phyloP scores from a whole-genome alignment of 2,113 vertebrate species.

The Sialia sialis region DNA sequence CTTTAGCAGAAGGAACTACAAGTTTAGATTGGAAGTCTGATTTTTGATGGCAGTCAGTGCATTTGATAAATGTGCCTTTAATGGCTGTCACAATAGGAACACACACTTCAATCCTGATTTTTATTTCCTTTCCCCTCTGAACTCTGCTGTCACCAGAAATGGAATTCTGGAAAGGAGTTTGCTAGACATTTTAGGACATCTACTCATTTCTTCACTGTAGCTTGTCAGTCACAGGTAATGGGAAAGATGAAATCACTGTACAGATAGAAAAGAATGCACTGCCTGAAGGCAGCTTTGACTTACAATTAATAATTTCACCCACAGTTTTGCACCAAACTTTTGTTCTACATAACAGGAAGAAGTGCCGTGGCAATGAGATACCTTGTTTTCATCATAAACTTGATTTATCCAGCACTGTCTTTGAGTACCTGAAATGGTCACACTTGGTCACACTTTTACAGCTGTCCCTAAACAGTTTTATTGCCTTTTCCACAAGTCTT shows the following conservation, averaged over 20 bases:
- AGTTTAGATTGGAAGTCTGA: neutral
- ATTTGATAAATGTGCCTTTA: neutral
- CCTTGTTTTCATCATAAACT: neutral
- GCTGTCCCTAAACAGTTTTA: neutral
- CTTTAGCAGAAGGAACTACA: neutral
- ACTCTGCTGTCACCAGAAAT: neutral
- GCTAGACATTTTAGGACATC: neutral
- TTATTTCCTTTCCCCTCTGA: neutral
- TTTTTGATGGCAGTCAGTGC: neutral
- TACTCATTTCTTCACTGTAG: neutral
- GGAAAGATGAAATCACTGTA: neutral
- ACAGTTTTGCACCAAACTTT: neutral
- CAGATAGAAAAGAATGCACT: neutral
- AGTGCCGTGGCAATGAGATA: neutral
- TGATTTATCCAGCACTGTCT: neutral
- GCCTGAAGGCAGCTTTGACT: neutral
- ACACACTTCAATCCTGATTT: neutral
- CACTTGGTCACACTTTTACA: neutral
- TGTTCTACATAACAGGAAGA: neutral
- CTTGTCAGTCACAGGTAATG: neutral
- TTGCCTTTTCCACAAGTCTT: neutral
- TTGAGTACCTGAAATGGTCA: neutral
- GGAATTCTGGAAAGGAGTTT: neutral
- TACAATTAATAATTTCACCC: neutral
- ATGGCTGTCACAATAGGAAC: neutral